Evolutionary conservation across 2,888 invertebrate species (phyloP).

Genomic region (Eristalis pertinax): DNA sequence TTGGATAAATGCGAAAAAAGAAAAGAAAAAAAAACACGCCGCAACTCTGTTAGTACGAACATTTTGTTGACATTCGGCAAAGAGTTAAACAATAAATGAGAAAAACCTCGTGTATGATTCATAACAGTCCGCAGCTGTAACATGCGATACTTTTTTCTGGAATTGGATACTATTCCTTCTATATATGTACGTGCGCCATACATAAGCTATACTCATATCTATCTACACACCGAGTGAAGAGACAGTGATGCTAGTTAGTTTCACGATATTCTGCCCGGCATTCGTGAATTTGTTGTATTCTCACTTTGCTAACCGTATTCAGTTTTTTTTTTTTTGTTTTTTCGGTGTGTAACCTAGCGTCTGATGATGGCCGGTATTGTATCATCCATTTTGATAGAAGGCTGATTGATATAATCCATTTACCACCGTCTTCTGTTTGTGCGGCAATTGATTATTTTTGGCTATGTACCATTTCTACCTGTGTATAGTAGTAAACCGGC

Average conservation of each 20-base stretch:
- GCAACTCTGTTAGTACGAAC: background rate
- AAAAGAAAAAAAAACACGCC: background rate
- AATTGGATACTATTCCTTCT: background rate
- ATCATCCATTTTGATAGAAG: background rate
- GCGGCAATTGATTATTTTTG: constrained; percentile 23
- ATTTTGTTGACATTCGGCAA: constrained; percentile 31
- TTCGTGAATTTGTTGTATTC: background rate
- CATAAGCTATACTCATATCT: background rate
- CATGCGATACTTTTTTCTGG: constrained; percentile 1
- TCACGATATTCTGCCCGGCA: background rate
- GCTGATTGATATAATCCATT: constrained; percentile 4
- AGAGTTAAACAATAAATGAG: constrained; percentile 5
- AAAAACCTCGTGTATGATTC: background rate
- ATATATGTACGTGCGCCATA: background rate
- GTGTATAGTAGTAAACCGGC: constrained; percentile 2
- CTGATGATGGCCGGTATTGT: background rate
- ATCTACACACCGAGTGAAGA: background rate
- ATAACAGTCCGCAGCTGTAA: background rate
- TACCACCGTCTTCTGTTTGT: background rate
- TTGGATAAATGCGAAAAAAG: background rate
- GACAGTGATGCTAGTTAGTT: background rate
- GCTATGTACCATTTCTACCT: background rate
- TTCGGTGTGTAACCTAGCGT: background rate
- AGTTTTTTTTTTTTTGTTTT: too few species aligned
- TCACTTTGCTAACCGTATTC: background rate